Evolutionary conservation across 2,113 vertebrate species (phyloP).

Genomic region (Podilymbus podiceps): DNA sequence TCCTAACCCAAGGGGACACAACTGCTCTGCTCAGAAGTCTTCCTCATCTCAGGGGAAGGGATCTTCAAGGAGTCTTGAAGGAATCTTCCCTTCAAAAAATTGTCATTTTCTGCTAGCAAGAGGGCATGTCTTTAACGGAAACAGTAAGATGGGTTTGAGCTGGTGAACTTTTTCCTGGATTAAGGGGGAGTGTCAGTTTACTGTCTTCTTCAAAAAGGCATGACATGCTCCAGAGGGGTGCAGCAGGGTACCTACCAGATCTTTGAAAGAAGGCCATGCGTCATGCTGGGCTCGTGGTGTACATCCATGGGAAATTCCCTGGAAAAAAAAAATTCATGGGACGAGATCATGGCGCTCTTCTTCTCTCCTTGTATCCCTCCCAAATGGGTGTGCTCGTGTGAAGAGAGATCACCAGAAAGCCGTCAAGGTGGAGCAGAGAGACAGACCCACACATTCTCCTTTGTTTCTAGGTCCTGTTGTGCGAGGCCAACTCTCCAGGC

Average conservation of each 20-base stretch:
- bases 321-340: background rate
- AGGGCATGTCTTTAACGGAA: background rate
- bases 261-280: accelerated
- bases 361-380: background rate
- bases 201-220: background rate
- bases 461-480: slow-evolving; percentile 10
- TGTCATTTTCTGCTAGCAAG: accelerated
- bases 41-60: background rate
- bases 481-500: slow-evolving; percentile 1
- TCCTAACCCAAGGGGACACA: background rate
- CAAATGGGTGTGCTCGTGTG: background rate
- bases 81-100: background rate
- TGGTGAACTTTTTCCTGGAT: background rate
- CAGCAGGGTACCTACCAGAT: background rate
- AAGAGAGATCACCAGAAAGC: background rate
- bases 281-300: background rate
- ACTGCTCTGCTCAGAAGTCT: background rate
- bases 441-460: background rate
- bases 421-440: accelerated
- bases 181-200: background rate
- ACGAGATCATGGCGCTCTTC: accelerated
- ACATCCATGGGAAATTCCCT: background rate
- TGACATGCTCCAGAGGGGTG: background rate
- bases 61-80: no score
- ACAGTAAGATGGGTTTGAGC: background rate